phyloP scores from a whole-genome alignment of 1,140 invertebrate species.

The Notospermus geniculatus region DNA sequence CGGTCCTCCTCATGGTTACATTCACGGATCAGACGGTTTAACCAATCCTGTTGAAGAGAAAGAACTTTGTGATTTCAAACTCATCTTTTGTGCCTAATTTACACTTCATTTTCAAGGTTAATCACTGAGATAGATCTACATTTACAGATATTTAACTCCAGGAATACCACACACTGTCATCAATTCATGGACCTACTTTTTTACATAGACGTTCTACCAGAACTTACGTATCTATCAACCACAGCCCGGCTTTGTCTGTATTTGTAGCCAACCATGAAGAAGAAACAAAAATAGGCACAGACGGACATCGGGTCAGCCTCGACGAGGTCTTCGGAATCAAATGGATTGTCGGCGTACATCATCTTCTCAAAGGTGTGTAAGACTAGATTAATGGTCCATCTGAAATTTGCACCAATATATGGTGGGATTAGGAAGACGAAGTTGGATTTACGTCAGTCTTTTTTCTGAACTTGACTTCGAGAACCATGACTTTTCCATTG shows the following conservation, averaged over 20 bases:
- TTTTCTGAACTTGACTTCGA: no score
- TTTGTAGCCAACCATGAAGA: constrained; percentile 54
- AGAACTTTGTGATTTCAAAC: no score
- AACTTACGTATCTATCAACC: constrained; percentile 20
- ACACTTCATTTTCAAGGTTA: no score
- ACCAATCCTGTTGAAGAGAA: constrained; percentile 36
- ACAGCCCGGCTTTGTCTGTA: constrained; percentile 45
- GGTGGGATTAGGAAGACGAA: background rate
- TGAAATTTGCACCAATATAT: no score
- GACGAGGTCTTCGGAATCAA: constrained; percentile 51
- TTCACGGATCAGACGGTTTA: constrained; percentile 41
- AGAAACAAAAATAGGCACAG: constrained; percentile 48
- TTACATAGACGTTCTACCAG: no score
- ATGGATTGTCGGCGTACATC: constrained; percentile 48
- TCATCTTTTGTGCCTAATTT: no score
- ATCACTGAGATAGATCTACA: no score
- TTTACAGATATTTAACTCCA: no score
- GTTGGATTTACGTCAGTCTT: no score
- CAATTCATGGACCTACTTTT: no score
- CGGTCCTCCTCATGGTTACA: constrained; percentile 39
- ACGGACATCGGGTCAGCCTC: constrained; percentile 51
- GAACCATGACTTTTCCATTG: no score
- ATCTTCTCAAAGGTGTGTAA: constrained; percentile 49
- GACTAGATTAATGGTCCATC: constrained; percentile 52
- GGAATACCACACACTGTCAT: no score